Evolutionary conservation across 2,113 vertebrate species (phyloP), one percentile per base, ranked within the genome.

Genomic region (Romanogobio albipinnatus): DNA sequence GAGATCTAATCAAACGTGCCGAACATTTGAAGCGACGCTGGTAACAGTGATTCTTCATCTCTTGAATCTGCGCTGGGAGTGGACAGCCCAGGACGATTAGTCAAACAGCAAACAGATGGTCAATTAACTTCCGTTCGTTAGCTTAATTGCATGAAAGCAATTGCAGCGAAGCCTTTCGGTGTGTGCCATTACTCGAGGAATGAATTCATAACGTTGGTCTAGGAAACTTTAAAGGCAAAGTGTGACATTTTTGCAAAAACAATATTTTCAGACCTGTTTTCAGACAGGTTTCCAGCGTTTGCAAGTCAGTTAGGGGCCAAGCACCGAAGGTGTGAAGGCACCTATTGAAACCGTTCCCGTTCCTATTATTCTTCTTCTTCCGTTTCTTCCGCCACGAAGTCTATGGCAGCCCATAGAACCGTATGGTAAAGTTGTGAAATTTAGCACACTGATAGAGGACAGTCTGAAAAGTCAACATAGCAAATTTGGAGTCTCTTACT

Each of bases 101-200:
- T 88, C 87, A 86, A 88, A 84, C 81, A 82, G 56, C 83, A 82
- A 85, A 81, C 87, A 88, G 87, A 88, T 86, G 87, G 87, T 84
- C 87, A 83, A 86, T 88, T 88, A 88, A 87, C 81, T 84, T 83
- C 36, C 29, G 53, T 86, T 88, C 76, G 79, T 88, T 86, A 86
- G 80, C 81, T 86, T 78, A 75, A 85, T 74, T 83, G 84, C 84
- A 75, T 22, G 74, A 13, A 79, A 85, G 75, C 59, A 82, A 85
- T 26, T 53, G 47, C 58, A 4, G 17, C 9, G 33, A 36, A 77
- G 76, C 61, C 59, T 71, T 39, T 53, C 62, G 11, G 19, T 15
- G 15, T 73, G 71, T 70, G 53, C 45, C 6, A 17, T 33, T 51
- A 49, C 53, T 68, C 15, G 24, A 17, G 36, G 79, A 22, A 51